Percentiles rank a stretch among this genome's conserved stretches.
phyloP scores from a whole-genome alignment of 2,797 vertebrate species.

The Pangasius mekongensis region DNA sequence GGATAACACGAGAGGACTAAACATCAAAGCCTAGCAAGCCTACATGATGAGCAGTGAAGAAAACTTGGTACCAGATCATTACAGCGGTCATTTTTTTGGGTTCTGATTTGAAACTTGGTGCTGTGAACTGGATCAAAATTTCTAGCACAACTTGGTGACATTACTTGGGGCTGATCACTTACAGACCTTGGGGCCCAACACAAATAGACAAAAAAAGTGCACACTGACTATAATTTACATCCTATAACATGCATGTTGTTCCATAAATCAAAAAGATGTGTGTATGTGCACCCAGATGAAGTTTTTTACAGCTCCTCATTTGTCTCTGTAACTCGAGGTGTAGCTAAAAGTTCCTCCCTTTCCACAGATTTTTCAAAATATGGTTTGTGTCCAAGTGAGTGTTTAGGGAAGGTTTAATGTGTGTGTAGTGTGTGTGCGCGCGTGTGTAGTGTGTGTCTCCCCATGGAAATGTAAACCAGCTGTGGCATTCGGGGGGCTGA shows the following conservation, averaged over 20 bases:
- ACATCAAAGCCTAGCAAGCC: neutral
- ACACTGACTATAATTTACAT: constrained; percentile 2
- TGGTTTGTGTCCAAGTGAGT: neutral
- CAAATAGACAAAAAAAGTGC: neutral
- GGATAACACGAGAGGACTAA: neutral
- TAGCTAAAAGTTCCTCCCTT: neutral
- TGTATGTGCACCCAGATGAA: neutral
- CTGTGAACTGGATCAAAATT: neutral
- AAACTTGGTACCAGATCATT: neutral
- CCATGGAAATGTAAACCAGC: constrained; percentile 74
- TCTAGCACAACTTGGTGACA: neutral
- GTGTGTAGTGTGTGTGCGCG: constrained; percentile 23
- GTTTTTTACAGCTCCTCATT: neutral
- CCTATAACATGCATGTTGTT: constrained; percentile 10
- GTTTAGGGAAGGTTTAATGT: constrained; percentile 29
- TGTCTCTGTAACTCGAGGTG: neutral
- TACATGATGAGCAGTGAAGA: neutral
- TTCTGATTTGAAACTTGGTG: neutral
- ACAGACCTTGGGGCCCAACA: neutral
- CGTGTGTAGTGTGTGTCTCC: constrained; percentile 24
- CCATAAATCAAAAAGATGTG: constrained; percentile 1
- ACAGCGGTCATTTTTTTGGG: neutral
- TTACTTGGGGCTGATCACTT: neutral
- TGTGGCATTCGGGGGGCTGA: constrained; percentile 64
- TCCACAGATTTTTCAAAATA: constrained; percentile 2